phyloP scores from a whole-genome alignment of 2,888 invertebrate genomes.

The Horisme vitalbata region DNA sequence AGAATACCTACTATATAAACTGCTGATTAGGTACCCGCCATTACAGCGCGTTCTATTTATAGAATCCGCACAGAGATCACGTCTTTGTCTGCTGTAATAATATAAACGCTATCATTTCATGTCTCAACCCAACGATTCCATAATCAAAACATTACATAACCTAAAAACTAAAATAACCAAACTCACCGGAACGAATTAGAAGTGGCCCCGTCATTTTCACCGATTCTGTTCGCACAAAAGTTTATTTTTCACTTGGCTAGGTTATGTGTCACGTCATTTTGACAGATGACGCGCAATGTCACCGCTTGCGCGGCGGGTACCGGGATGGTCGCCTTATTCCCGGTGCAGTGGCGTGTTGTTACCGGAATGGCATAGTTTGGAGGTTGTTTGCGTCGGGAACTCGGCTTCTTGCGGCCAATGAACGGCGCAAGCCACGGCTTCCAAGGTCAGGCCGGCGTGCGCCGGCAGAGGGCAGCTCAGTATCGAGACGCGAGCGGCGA shows the following conservation, averaged over 20 bases:
- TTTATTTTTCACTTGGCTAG: slow-evolving; percentile 54
- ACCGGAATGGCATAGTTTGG: slow-evolving; percentile 66
- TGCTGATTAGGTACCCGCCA: slow-evolving; percentile 71
- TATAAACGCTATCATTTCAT: slow-evolving; percentile 66
- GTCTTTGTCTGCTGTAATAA: slow-evolving; percentile 77
- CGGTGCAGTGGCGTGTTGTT: slow-evolving; percentile 41
- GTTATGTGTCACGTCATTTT: slow-evolving; percentile 73
- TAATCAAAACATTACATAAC: slow-evolving; percentile 68
- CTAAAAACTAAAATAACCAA: slow-evolving; percentile 49
- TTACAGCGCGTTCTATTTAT: slow-evolving; percentile 73
- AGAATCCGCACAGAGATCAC: slow-evolving; percentile 78
- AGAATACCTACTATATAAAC: slow-evolving; percentile 55
- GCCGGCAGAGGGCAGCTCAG: slow-evolving; percentile 64
- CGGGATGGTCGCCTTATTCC: slow-evolving; percentile 54
- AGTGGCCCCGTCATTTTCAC: slow-evolving; percentile 60
- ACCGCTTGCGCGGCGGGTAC: slow-evolving; percentile 42
- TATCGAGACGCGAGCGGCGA: slow-evolving; percentile 57
- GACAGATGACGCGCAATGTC: slow-evolving; percentile 69
- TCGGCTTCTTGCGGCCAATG: slow-evolving; percentile 72
- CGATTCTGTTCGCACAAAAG: slow-evolving; percentile 56
- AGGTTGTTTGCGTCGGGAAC: slow-evolving; percentile 62
- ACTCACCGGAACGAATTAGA: slow-evolving; percentile 65
- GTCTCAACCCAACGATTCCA: slow-evolving; percentile 43
- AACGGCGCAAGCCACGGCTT: slow-evolving; percentile 64
- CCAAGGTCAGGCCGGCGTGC: slow-evolving; percentile 67